These are phyloP conservation scores for Mus caroli DNA, from an alignment of 2,797 vertebrate species.

Conservation along the genomic window DNA sequence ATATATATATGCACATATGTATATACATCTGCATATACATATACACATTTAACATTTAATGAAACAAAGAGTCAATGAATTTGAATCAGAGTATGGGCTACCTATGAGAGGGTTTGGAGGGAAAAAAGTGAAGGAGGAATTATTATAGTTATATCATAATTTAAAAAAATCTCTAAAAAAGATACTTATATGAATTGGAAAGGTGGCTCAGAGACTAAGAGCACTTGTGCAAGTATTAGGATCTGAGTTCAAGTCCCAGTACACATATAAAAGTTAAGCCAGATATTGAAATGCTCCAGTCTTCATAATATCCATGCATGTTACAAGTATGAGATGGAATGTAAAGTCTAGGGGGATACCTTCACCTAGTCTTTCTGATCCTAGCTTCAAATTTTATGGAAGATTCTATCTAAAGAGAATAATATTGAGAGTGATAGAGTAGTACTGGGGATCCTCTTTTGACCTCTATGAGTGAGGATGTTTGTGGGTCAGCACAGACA, in stretches of 20 bases:
- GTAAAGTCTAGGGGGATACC: not conserved
- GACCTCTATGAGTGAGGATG: not conserved
- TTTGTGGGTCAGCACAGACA: not conserved
- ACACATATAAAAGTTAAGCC: not conserved
- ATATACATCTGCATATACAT: not conserved
- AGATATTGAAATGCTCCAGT: not conserved
- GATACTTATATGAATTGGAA: not conserved
- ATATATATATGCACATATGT: too few species aligned
- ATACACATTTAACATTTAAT: not conserved
- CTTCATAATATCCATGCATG: not conserved
- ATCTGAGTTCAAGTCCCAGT: not conserved
- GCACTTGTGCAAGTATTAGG: not conserved
- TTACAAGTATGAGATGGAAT: not conserved
- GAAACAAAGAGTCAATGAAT: not conserved
- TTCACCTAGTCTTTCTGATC: not conserved
- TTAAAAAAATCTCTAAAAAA: not conserved
- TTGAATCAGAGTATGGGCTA: not conserved
- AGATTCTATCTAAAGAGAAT: not conserved
- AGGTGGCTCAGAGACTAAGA: not conserved
- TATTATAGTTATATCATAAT: not conserved
- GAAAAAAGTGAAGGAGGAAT: not conserved
- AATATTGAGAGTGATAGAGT: not conserved
- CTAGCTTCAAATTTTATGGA: not conserved
- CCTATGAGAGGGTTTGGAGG: not conserved
- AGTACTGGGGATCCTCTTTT: not conserved